Percentiles rank a stretch among this genome's conserved stretches.
These are phyloP conservation scores for Sprattus sprattus DNA, from an alignment of 2,113 vertebrate species.

Conservation along the genomic window DNA sequence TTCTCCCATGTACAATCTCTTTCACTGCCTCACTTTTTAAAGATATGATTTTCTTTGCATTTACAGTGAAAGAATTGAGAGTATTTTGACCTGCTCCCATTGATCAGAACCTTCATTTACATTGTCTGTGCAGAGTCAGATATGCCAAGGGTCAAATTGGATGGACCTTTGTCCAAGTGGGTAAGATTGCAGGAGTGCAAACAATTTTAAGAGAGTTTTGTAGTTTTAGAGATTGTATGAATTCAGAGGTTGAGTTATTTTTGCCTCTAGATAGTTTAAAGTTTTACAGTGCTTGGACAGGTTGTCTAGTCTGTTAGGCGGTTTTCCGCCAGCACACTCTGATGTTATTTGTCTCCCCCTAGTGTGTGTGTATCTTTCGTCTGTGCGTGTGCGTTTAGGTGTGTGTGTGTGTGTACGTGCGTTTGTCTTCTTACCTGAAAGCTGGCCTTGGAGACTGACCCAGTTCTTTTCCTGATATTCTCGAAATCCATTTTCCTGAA, in stretches of 20 bases:
- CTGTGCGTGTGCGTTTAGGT: background rate
- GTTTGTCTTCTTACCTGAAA: background rate
- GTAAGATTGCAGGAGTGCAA: background rate
- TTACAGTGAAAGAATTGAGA: background rate
- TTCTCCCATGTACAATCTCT: background rate
- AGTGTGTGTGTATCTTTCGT: background rate
- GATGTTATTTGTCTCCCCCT: constrained; percentile 46
- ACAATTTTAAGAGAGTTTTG: background rate
- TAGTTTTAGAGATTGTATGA: background rate
- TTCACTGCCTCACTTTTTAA: background rate
- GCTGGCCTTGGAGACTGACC: background rate
- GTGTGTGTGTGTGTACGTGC: background rate
- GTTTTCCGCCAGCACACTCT: background rate
- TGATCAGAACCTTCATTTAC: background rate
- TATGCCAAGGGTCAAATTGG: background rate
- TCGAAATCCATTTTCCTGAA: constrained; percentile 31
- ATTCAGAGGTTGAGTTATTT: background rate
- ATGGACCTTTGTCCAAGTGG: background rate
- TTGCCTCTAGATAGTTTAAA: constrained; percentile 12
- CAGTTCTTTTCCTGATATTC: constrained; percentile 20
- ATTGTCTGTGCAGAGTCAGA: background rate
- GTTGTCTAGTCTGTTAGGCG: background rate
- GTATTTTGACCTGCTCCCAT: background rate
- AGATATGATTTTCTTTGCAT: background rate
- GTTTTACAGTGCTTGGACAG: background rate